Evolutionary conservation across 2,113 vertebrate genomes (phyloP).

Genomic region (Ailuropoda melanoleuca): DNA sequence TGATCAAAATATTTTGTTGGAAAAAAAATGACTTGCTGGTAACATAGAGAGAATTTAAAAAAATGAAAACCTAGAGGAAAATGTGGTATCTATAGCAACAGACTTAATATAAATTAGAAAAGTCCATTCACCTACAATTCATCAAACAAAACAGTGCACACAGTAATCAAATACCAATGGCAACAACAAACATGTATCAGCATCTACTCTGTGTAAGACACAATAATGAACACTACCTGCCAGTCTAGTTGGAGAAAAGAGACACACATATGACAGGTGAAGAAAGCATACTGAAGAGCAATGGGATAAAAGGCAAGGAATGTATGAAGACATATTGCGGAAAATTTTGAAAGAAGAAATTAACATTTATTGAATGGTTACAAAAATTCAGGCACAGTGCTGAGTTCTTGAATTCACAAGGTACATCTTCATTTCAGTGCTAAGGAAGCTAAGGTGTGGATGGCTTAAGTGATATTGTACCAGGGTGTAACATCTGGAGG

Average conservation of each 20-base stretch:
- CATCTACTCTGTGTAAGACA: background rate
- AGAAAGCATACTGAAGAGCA: background rate
- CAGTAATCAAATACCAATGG: background rate
- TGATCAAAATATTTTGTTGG: constrained; percentile 44
- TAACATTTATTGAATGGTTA: background rate
- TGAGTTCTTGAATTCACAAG: background rate
- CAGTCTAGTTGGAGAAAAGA: background rate
- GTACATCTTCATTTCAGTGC: background rate
- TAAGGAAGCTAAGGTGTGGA: background rate
- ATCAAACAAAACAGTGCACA: background rate
- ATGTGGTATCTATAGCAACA: constrained; percentile 53
- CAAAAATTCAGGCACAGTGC: background rate
- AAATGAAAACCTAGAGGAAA: constrained; percentile 45
- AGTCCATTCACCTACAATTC: background rate
- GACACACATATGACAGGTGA: background rate
- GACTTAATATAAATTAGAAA: constrained; percentile 8
- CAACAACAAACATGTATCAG: background rate
- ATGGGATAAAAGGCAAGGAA: background rate
- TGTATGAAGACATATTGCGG: background rate
- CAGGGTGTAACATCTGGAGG: background rate
- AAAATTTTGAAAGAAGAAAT: background rate
- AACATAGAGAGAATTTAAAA: background rate
- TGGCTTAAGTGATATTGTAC: background rate
- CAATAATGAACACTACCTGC: background rate
- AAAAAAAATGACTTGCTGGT: constrained; percentile 32